Evolutionary conservation across 2,113 vertebrate species (phyloP), one percentile per base, ranked within the genome.

Genomic region (Tupaia tana): DNA sequence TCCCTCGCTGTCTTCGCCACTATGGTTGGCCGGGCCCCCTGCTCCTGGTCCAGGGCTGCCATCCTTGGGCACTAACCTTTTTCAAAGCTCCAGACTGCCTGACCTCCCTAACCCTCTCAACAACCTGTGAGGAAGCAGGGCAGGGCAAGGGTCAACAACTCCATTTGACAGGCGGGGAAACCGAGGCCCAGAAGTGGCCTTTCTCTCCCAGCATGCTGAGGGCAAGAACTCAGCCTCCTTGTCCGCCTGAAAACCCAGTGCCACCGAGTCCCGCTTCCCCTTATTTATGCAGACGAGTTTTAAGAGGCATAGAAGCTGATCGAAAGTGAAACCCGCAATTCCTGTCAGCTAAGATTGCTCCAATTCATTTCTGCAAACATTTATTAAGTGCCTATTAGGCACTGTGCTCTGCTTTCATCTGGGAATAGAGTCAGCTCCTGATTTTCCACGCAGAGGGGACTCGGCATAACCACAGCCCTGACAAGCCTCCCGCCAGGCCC

Each of bases 321-420:
- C 0, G 54, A 87, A 95, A 95, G 95, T 14, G 63, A 96, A 96
- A 94, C 77, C 91, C 1, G 1, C 66, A 82, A 93, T 67, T 89
- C 94, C 93, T 4, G 64, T 90, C 95, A 81, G 79, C 70, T 93
- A 95, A 54, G 90, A 92, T 70, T 2, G 78, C 64, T 74, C 90
- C 90, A 63, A 75, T 75, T 95, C 96, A 96, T 95, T 92, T 95
- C 92, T 67, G 24, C 90, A 89, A 92, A 97, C 83, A 43, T 78
- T 86, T 95, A 97, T 91, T 90, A 96, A 88, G 84, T 56, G 73
- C 87, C 84, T 84, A 77, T 94, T 88, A 96, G 94, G 85, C 86
- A 25, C 87, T 7, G 18, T 0, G 31, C 85, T 90, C 90, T 59
- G 73, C 85, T 93, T 84, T 81, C 91, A 88, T 75, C 69, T 88